A percentile compares a stretch with the other conserved stretches of the same genome.
These are phyloP conservation scores for Turritopsis rubra DNA, from an alignment of 30 jellyfish, hydroid and myxozoan genomes.

Conservation along the genomic window DNA sequence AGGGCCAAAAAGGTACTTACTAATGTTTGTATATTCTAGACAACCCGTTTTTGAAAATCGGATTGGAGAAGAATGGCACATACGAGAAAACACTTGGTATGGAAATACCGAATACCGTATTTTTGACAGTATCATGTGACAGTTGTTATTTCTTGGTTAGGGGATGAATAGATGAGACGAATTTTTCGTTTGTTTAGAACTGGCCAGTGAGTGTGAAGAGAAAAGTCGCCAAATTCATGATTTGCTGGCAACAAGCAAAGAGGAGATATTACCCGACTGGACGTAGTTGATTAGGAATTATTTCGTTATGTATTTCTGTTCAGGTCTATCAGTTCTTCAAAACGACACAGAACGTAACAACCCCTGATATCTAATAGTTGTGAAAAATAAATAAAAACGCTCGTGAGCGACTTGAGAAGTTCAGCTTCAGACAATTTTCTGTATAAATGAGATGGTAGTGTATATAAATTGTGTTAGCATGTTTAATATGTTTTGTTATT, in stretches of 20 bases:
- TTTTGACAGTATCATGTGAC: no score
- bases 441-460: no score
- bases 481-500: no score
- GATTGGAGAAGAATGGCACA: background rate
- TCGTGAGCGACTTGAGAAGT: no score
- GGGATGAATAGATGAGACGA: no score
- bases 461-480: no score
- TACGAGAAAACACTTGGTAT: constrained; percentile 6
- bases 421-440: no score
- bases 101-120: no score
- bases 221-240: background rate
- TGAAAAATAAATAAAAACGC: no score
- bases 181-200: background rate
- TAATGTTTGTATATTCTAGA: background rate
- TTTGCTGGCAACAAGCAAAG: background rate
- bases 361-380: no score
- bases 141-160: no score
- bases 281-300: background rate
- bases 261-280: background rate
- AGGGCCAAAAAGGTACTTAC: background rate
- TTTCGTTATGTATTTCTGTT: background rate
- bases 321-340: background rate
- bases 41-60: background rate
- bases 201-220: background rate
- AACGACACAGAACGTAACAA: no score